Conservation (phyloP, 1,140 invertebrate genomes). For the Hylaeus anthracinus region DNA sequence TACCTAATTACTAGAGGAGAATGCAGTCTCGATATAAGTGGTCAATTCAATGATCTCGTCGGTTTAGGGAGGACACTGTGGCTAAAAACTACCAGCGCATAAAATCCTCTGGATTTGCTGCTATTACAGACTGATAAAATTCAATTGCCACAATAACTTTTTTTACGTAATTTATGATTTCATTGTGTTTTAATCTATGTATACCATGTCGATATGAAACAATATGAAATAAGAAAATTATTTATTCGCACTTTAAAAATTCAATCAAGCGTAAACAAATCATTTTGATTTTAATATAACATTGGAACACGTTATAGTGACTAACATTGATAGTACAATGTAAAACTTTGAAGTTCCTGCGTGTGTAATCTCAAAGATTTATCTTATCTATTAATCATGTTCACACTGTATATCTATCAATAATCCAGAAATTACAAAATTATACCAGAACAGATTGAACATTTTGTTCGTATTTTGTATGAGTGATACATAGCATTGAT, state of each 20-base stretch:
- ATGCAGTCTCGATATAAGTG: slow-evolving; percentile 21
- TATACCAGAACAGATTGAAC: neutral
- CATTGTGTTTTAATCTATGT: neutral
- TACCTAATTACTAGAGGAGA: slow-evolving; percentile 31
- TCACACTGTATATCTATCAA: neutral
- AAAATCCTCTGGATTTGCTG: slow-evolving; percentile 56
- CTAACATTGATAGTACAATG: neutral
- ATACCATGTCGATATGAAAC: neutral
- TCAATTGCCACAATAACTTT: slow-evolving; percentile 19
- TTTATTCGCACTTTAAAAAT: neutral
- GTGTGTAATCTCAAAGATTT: neutral
- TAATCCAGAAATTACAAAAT: neutral
- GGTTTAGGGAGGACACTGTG: slow-evolving; percentile 25
- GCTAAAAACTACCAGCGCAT: slow-evolving; percentile 11
- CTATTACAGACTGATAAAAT: slow-evolving; percentile 7
- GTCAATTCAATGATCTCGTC: slow-evolving; percentile 26
- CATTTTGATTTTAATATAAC: no score
- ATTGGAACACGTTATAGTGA: neutral
- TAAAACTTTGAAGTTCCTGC: neutral
- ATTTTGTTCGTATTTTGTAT: neutral
- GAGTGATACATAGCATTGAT: neutral
- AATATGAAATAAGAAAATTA: slow-evolving; percentile 1
- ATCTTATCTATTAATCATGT: neutral
- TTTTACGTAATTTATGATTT: neutral
- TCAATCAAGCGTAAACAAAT: no score